Conservation (phyloP, 2,113 vertebrate genomes). For the Trachemys scripta region DNA sequence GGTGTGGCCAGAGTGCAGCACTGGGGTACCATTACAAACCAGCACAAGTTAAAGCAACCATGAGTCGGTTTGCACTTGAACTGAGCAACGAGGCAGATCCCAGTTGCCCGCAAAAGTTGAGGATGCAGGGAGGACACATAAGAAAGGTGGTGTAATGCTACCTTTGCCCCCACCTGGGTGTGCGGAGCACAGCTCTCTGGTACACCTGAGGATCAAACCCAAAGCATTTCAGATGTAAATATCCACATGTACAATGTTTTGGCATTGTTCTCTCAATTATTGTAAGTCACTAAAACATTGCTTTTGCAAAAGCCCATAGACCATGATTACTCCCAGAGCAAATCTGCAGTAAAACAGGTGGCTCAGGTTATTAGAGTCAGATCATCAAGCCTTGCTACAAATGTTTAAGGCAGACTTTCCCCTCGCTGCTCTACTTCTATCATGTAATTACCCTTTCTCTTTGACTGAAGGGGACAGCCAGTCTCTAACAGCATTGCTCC, state of each 20-base stretch:
- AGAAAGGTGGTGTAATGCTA: not conserved
- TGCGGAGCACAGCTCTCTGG: not conserved
- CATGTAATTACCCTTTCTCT: constrained; percentile 19
- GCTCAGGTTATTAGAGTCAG: not conserved
- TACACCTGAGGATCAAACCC: too few relatives aligned
- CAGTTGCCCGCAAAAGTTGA: not conserved
- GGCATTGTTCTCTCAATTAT: not conserved
- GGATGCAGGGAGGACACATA: not conserved
- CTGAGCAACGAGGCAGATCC: not conserved
- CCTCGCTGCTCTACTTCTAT: constrained; percentile 15
- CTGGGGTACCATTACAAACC: not conserved
- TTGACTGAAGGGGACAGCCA: not conserved
- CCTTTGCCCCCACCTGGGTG: not conserved
- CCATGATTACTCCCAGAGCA: not conserved
- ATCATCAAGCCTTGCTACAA: not conserved
- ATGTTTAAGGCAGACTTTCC: not conserved
- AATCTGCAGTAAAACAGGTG: fast-evolving
- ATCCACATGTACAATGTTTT: not conserved
- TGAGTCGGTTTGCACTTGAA: not conserved
- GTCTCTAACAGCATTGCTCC: not conserved
- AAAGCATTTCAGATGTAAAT: not conserved
- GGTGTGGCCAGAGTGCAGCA: not conserved
- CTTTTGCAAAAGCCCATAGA: fast-evolving
- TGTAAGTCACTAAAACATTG: not conserved
- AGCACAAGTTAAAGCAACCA: not conserved